These are phyloP conservation scores for Cisticola juncidis DNA, from an alignment of 2,113 vertebrate species.

Conservation along the genomic window DNA sequence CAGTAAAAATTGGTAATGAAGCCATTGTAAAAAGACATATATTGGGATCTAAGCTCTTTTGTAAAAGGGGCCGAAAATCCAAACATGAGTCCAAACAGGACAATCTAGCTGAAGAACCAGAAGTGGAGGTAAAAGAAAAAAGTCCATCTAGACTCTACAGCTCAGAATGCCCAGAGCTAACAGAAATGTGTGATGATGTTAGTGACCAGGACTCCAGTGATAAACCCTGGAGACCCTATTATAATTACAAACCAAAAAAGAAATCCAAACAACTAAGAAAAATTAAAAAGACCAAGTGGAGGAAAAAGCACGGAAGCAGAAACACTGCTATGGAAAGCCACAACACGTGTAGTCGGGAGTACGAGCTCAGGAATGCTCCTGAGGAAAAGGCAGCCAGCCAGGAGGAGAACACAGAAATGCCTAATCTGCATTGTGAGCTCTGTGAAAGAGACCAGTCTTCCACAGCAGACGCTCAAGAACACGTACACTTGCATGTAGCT, in stretches of 20 bases:
- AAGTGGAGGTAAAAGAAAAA: conserved; percentile 66
- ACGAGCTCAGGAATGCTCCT: conserved; percentile 38
- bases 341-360: conserved; percentile 48
- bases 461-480: conserved; percentile 64
- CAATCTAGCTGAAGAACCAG: conserved; percentile 40
- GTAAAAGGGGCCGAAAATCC: conserved; percentile 81
- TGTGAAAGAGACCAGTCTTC: conserved; percentile 71
- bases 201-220: conserved; percentile 92
- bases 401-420: conserved; percentile 72
- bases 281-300: conserved; percentile 82
- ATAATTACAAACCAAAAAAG: conserved; percentile 97
- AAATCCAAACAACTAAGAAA: conserved; percentile 86
- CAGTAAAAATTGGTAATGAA: conserved; percentile 96
- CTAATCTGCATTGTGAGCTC: conserved; percentile 71
- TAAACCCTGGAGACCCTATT: conserved; percentile 95
- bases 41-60: conserved; percentile 92
- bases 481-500: conserved; percentile 75
- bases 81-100: conserved; percentile 68
- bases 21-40: conserved; percentile 93
- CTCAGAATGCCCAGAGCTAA: conserved; percentile 75
- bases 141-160: conserved; percentile 74
- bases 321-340: not conserved
- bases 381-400: conserved; percentile 59
- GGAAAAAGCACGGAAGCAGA: conserved; percentile 59
- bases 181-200: conserved; percentile 83